Evolutionary conservation across 2,888 invertebrate species (phyloP).

Genomic region (Metellina segmentata): DNA sequence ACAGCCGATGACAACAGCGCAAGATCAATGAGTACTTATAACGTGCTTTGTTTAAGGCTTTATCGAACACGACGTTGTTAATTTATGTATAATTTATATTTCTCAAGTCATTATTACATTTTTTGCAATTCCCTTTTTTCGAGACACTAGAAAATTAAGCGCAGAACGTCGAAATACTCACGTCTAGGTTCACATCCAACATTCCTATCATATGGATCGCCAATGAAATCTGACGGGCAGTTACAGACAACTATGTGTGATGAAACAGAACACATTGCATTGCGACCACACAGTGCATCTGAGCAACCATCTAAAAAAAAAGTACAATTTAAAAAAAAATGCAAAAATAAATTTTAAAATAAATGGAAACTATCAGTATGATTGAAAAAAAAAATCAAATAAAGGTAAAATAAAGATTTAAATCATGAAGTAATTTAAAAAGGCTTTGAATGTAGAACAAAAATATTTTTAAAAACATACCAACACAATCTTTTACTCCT

Average conservation of each 20-base stretch:
- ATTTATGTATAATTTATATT: too few species aligned
- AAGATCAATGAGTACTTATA: too few species aligned
- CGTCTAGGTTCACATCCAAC: slow-evolving; percentile 77
- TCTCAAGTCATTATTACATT: too few species aligned
- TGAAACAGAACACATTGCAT: slow-evolving; percentile 89
- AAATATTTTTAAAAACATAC: slow-evolving; percentile 38
- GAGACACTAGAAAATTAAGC: too few species aligned
- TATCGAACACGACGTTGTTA: too few species aligned
- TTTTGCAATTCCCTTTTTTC: too few species aligned
- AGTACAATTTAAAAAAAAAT: not conserved
- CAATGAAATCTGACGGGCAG: slow-evolving; percentile 91
- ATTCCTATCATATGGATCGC: slow-evolving; percentile 84
- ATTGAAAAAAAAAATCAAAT: not conserved
- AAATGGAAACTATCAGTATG: not conserved
- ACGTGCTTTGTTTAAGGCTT: too few species aligned
- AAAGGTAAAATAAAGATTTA: not conserved
- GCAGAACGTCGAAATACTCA: too few species aligned
- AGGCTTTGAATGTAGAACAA: not conserved
- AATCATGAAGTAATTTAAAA: not conserved
- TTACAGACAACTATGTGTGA: slow-evolving; percentile 91
- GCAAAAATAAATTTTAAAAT: not conserved
- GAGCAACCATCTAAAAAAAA: slow-evolving; percentile 76
- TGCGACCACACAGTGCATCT: slow-evolving; percentile 87
- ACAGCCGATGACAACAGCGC: too few species aligned
- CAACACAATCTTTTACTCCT: slow-evolving; percentile 77